Percentiles rank a stretch among this genome's conserved stretches.
phyloP scores from a whole-genome alignment of 2,113 vertebrate species.

The Engraulis encrasicolus region DNA sequence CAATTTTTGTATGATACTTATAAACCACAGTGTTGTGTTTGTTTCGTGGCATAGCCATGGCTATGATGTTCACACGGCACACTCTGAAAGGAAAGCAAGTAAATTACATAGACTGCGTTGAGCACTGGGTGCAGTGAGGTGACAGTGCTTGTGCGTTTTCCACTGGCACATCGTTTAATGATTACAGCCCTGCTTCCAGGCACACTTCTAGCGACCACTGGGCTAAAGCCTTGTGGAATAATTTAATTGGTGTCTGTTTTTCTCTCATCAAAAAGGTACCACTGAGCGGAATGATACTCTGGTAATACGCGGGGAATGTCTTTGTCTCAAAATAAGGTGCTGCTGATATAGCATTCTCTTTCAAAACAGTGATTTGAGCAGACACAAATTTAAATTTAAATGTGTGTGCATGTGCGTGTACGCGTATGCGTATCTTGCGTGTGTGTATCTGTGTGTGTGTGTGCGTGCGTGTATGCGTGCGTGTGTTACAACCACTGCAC shows the following conservation, averaged over 20 bases:
- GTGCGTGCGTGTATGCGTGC: too few relatives aligned
- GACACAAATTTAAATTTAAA: conserved; percentile 61
- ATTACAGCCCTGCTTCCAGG: conserved; percentile 49
- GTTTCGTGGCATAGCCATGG: neutral
- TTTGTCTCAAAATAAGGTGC: conserved; percentile 60
- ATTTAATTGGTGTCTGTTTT: conserved; percentile 76
- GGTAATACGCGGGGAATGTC: conserved; percentile 55
- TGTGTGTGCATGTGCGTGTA: too few relatives aligned
- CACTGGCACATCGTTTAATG: conserved; percentile 49
- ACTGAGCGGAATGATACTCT: conserved; percentile 58
- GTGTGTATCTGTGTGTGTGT: too few relatives aligned
- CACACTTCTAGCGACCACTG: conserved; percentile 62
- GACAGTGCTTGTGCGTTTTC: conserved; percentile 49
- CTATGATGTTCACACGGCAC: neutral
- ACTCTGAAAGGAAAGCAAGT: conserved; percentile 47
- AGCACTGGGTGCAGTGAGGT: conserved; percentile 51
- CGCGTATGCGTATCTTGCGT: too few relatives aligned
- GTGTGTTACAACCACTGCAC: neutral
- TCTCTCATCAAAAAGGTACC: conserved; percentile 64
- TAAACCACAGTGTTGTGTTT: neutral
- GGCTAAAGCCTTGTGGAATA: conserved; percentile 73
- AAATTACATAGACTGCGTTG: conserved; percentile 55
- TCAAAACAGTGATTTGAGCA: conserved; percentile 55
- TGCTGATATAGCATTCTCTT: conserved; percentile 55
- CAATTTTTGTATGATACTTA: neutral